Conservation (phyloP, 2,888 invertebrate species). For the Vannuccia rotundouncinata region DNA sequence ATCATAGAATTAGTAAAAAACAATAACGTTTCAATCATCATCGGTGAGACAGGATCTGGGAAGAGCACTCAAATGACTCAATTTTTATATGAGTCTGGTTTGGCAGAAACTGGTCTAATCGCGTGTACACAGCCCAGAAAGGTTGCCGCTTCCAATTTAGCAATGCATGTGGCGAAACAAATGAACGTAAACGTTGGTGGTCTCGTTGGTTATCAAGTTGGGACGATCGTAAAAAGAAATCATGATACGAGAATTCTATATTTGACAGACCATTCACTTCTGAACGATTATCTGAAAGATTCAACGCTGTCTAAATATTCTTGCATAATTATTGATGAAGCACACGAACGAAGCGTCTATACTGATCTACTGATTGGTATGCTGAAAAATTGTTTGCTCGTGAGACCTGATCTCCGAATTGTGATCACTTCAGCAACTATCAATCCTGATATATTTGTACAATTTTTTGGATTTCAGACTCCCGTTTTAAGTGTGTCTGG, state of each 20-base stretch:
- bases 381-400: conserved; percentile 49
- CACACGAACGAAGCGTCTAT: conserved; percentile 94
- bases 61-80: conserved; percentile 99
- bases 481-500: conserved; percentile 98
- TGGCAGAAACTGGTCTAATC: conserved; percentile 80
- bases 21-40: conserved; percentile 88
- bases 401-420: conserved; percentile 79
- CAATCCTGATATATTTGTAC: conserved; percentile 96
- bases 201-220: conserved; percentile 91
- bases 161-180: conserved; percentile 96
- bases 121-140: conserved; percentile 58
- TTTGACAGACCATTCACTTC: conserved; percentile 99
- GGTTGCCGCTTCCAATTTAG: conserved; percentile 94
- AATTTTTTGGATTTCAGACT: conserved; percentile 86
- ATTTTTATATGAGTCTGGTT: conserved; percentile 88
- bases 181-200: conserved; percentile 93
- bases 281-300: conserved; percentile 92
- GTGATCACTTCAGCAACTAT: conserved; percentile 97
- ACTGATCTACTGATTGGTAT: conserved; percentile 92
- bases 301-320: conserved; percentile 78
- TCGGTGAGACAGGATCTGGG: conserved; percentile 90
- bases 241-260: conserved; percentile 96
- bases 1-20: conserved; percentile 56
- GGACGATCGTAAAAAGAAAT: conserved; percentile 97
- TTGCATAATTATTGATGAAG: conserved; percentile 97